These are phyloP conservation scores for Alauda arvensis DNA, from an alignment of 2,797 vertebrate species.

Conservation along the genomic window DNA sequence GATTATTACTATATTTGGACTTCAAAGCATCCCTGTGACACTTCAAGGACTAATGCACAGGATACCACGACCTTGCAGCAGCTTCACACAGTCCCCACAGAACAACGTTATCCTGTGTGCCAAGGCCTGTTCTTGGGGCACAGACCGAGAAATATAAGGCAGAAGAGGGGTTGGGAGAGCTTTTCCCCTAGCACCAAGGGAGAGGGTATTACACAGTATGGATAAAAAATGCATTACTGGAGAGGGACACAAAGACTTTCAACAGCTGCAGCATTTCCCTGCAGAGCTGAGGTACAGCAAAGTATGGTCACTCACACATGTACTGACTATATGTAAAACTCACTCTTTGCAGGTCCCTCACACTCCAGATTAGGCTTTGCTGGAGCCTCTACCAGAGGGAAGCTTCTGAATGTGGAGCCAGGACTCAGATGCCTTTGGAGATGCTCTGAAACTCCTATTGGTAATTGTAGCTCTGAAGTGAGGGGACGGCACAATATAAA, in stretches of 20 bases:
- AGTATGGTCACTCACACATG: rapidly evolving
- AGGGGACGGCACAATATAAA: not conserved
- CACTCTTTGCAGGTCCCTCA: not conserved
- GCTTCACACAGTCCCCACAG: not conserved
- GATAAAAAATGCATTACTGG: not conserved
- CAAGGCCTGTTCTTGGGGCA: not conserved
- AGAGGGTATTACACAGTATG: not conserved
- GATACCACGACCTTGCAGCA: rapidly evolving
- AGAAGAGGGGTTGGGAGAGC: not conserved
- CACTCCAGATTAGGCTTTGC: not conserved
- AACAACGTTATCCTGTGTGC: not conserved
- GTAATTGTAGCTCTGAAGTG: not conserved
- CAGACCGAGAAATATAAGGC: not conserved
- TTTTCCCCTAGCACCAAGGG: not conserved
- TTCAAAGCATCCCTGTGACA: not conserved
- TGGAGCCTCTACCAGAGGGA: not conserved
- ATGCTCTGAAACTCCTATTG: not conserved
- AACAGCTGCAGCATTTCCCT: not conserved
- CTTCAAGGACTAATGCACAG: not conserved
- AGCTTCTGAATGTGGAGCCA: not conserved
- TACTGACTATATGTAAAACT: not conserved
- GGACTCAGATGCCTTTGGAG: not conserved
- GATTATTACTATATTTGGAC: not conserved
- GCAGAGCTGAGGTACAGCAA: not conserved
- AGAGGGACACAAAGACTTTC: not conserved